A percentile compares a stretch with the other conserved stretches of the same genome.
phyloP scores from a whole-genome alignment of 2,888 invertebrate genomes.

The Hydrotaea cyrtoneurina region DNA sequence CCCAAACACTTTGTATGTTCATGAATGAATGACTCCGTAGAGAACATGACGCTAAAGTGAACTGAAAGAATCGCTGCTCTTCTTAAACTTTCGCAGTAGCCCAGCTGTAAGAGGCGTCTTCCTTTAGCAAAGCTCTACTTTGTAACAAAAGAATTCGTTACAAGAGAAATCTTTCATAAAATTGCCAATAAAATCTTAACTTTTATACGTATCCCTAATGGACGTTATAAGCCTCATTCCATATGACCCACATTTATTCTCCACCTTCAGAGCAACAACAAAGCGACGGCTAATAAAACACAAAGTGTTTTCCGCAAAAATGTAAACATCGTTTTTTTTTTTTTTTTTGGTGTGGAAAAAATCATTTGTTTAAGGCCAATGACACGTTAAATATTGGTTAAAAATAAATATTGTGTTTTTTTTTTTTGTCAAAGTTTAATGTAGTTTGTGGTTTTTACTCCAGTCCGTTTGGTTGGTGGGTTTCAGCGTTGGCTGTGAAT shows the following conservation, averaged over 20 bases:
- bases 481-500: conserved; percentile 4
- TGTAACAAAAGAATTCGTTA: neutral
- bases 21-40: too few species aligned
- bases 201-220: neutral
- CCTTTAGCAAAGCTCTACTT: neutral
- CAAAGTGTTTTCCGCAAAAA: neutral
- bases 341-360: conserved; percentile 11
- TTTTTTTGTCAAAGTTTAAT: neutral
- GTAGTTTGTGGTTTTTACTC: neutral
- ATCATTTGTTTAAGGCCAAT: conserved; percentile 51
- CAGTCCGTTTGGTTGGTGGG: neutral
- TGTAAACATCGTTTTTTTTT: neutral
- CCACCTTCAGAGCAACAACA: neutral
- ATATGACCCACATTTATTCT: conserved; percentile 15
- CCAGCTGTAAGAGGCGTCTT: neutral
- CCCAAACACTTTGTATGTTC: too few species aligned
- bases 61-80: too few species aligned
- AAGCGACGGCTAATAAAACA: neutral
- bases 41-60: too few species aligned
- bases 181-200: neutral
- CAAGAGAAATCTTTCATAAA: neutral
- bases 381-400: conserved; percentile 42
- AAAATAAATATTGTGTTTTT: conserved; percentile 9
- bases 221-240: neutral
- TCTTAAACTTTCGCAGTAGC: too few species aligned